Base-by-base conservation (phyloP, 1,140 invertebrate genomes). In the Drosophila arizonae region DNA sequence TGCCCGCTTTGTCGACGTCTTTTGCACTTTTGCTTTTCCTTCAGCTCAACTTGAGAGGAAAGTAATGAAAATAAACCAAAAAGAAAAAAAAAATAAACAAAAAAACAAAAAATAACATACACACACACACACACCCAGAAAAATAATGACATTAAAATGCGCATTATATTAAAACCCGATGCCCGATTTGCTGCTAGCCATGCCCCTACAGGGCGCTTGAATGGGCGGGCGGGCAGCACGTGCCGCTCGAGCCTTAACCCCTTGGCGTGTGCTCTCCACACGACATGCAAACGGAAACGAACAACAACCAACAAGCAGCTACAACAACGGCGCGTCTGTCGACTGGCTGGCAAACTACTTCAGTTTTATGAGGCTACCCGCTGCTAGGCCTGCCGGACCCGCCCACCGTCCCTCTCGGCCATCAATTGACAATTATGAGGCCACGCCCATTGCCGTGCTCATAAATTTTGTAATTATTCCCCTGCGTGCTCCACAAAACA, bases 381-480 rank as follows among this genome's bases (percentile, higher is more conserved):
- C 75, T 75, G 69, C 60, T 58, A 58, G 60, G 54, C 69, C 24
- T 52, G 55, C 51, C 66, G 6, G 58, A n/a, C 11, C 50, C 33
- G 5, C 10, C 45, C 45, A 39, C 26, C 21, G 61, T 54, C 45
- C 45, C 21, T 61, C 62, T 24, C 45, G 57, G 15, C 52, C 67
- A 57, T 33, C 72, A 76, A 88, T 87, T 87, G 82, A 87, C 82
- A 87, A 87, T 87, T 87, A 87, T 87, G 78, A 87, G 79, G 74
- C 79, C 82, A 87, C 82, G 79, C 82, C 82, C 84, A 77, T 88
- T 87, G 79, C 74, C 82, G 82, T 87, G 82, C 84, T 88, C 84
- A 87, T 87, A 87, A 82, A 87, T 87, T 85, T 87, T 87, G 82
- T 87, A 87, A 87, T 87, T 87, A 87, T 87, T 82, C 76, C 84